phyloP scores from a whole-genome alignment of 2,888 invertebrate species.

The Phortica magna region DNA sequence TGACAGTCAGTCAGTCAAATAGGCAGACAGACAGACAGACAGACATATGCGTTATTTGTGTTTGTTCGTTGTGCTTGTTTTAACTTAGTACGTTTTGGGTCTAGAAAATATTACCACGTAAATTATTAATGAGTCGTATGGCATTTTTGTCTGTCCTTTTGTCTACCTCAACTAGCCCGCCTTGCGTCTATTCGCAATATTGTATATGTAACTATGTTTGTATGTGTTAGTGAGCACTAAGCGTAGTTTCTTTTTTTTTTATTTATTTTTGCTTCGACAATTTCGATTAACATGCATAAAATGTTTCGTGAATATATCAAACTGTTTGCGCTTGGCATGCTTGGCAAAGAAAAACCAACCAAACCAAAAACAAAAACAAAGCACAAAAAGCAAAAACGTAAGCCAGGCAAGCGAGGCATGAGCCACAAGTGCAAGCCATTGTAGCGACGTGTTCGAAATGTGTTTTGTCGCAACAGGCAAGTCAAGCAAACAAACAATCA shows the following conservation, averaged over 20 bases:
- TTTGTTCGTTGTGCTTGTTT: slow-evolving; percentile 40
- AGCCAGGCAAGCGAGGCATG: slow-evolving; percentile 24
- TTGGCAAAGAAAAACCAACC: not conserved
- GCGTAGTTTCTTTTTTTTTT: no score
- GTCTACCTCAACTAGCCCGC: slow-evolving; percentile 23
- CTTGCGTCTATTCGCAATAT: slow-evolving; percentile 2
- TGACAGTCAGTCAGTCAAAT: not conserved
- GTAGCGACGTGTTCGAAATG: not conserved
- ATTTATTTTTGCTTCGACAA: slow-evolving; percentile 22
- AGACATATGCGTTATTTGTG: not conserved
- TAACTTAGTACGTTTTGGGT: slow-evolving; percentile 44
- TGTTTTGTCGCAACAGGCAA: slow-evolving; percentile 48
- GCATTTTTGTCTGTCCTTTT: slow-evolving; percentile 31
- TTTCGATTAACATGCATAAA: slow-evolving; percentile 69
- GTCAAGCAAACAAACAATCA: slow-evolving; percentile 28
- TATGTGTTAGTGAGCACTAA: no score
- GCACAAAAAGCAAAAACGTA: not conserved
- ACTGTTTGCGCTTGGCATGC: slow-evolving; percentile 33
- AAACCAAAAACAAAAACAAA: no score
- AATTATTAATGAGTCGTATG: slow-evolving; percentile 70
- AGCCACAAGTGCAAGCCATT: slow-evolving; percentile 10
- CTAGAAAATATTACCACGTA: slow-evolving; percentile 72
- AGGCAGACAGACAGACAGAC: not conserved
- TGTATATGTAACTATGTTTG: no score
- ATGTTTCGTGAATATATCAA: slow-evolving; percentile 69